Evolutionary conservation across 2,888 invertebrate species (phyloP), one percentile per base, ranked within the genome.

Genomic region (Ditylenchus weischeri): DNA sequence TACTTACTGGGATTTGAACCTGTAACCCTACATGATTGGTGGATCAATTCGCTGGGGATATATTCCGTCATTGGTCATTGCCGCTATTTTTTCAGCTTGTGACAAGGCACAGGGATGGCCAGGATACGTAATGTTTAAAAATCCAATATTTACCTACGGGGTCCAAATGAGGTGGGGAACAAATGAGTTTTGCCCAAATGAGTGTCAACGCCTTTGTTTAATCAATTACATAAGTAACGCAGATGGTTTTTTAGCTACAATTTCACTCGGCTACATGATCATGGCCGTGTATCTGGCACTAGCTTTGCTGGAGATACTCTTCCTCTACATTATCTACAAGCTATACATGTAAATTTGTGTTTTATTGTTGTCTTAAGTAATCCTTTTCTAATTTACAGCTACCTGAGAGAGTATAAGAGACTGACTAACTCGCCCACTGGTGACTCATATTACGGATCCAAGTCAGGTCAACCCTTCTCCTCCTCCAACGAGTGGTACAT

Each of bases 311-410:
- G 81, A 81, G 61, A 61, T 75, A 29, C 81, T 80, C 78, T 81
- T 81, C 77, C 72, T 81, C 51, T 81, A 78, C 72, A 81, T 81
- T 68, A 76, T 82, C 57, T 81, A 76, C 69, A 76, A 78, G 47
- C 76, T 81, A 15, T 81, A 81, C 77, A 79, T 76, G 81, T 81
- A 59, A 54, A 10, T 54, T 15, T 54, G n/a, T 2, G 2, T 54
- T 54, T 54, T 5, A 29, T 29, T 29, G 5, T 5, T 29, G 5
- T 29, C 29, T 5, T 5, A 29, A 29, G 2, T 29, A 29, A 29
- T 29, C 29, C 29, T 2, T 29, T 29, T 29, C 29, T 43, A 8
- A 47, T 35, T 68, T 78, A 21, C 69, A 80, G 80, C 68, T 78
- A 80, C 68, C 69, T 80, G 49, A 76, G 74, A 59, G 74, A 75